Base-by-base conservation (phyloP, 2,797 vertebrate genomes). In the Aeoliscus strigatus region DNA sequence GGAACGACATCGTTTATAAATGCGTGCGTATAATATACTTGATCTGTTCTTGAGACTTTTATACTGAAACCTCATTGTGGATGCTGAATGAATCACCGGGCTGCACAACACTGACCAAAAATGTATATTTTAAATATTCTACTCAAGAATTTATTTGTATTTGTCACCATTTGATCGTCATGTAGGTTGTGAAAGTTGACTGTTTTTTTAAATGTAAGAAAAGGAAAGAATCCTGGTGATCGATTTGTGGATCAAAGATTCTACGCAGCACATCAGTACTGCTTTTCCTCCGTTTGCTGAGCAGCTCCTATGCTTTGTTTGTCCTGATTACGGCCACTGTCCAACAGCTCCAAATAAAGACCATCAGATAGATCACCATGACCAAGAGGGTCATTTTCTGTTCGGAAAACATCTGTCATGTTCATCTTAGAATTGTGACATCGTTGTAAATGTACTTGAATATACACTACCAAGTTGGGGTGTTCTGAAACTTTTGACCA, bases 101-200 rank as follows among this genome's bases (percentile, higher is more conserved):
- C 52, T 52, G 64, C 50, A 54, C 51, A 57, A 51, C 34, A 24
- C 9, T 64, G 50, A 79, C 70, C 57, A 83, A 75, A 71, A 66
- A 71, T 61, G 27, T 65, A 30, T 68, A 65, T 71, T 79, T 67
- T 40, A 39, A 61, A 55, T 37, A 32, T 40, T 12, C 27, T 46
- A 39, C 61, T 41, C 11, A 27, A 21, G 13, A 40, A 9, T 57
- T 52, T 56, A 34, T 60, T 56, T 41, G 59, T 37, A 9, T 15
- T 32, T 32, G 10, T 15, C 30, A 15, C 30, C 30, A 10, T 32
- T 14, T 32, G 9, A 31, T 14, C 7, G 29, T 31, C 30, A 1
- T 32, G 30, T 36, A 40, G 45, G 8, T 27, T 2, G 8, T 52
- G 21, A 35, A 26, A 31, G 12, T 21, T 25, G 25, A 45, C 17